Evolutionary conservation across 2,888 invertebrate species (phyloP).

Genomic region (Apotomis turbidana): DNA sequence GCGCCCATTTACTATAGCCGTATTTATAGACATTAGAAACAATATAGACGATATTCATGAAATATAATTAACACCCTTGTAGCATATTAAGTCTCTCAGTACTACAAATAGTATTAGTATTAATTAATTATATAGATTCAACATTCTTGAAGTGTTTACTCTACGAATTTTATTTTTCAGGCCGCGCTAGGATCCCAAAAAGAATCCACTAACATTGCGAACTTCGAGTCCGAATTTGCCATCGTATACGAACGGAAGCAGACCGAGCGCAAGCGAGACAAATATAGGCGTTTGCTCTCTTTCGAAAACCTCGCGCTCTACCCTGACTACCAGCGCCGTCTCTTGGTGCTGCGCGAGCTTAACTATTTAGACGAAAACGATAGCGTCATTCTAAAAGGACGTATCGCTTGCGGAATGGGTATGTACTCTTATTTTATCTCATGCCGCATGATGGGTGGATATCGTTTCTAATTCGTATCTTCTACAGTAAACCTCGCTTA

Average conservation of each 20-base stretch:
- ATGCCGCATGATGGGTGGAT: too few relatives aligned
- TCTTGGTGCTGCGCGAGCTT: constrained; percentile 89
- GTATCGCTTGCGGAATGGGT: constrained; percentile 79
- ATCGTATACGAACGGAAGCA: constrained; percentile 89
- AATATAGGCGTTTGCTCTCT: constrained; percentile 90
- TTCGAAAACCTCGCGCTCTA: constrained; percentile 93
- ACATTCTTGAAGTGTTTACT: background rate
- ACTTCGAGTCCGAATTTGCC: constrained; percentile 91
- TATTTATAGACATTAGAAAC: too few relatives aligned
- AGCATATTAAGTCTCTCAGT: too few relatives aligned
- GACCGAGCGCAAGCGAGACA: constrained; percentile 87
- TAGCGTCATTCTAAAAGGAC: constrained; percentile 75
- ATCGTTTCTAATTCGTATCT: too few relatives aligned
- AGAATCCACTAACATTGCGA: constrained; percentile 89
- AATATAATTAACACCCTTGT: too few relatives aligned
- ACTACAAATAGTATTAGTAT: too few relatives aligned
- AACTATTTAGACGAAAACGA: constrained; percentile 85
- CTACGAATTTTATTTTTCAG: constrained; percentile 54
- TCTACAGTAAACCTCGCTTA: too few relatives aligned
- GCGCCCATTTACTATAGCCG: too few relatives aligned
- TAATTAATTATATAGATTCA: too few relatives aligned
- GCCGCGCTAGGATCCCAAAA: constrained; percentile 75
- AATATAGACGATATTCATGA: too few relatives aligned
- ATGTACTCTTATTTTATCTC: background rate
- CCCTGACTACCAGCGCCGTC: constrained; percentile 94